phyloP scores from a whole-genome alignment of 2,888 invertebrate genomes.

The Ormyrus thymus region DNA sequence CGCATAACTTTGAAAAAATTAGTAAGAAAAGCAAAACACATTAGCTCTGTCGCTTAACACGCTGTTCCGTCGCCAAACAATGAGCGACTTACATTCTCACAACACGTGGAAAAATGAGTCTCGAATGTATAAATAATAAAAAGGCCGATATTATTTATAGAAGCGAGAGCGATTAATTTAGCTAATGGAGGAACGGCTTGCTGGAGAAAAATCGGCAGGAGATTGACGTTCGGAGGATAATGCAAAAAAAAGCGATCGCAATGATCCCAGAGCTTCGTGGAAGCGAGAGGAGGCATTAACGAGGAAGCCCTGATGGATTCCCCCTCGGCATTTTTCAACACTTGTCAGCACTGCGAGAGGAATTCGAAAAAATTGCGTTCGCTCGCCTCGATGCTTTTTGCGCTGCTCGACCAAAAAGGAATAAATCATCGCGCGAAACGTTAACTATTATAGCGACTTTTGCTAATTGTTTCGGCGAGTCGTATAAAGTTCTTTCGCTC shows the following conservation, averaged over 20 bases:
- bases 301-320: constrained; percentile 58
- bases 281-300: constrained; percentile 41
- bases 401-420: background rate
- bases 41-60: constrained; percentile 2
- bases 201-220: constrained; percentile 26
- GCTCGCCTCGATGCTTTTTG: background rate
- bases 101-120: constrained; percentile 8
- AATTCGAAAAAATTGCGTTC: constrained; percentile 19
- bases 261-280: constrained; percentile 34
- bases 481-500: too few relatives aligned
- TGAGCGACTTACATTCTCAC: background rate
- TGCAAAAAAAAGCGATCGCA: constrained; percentile 6
- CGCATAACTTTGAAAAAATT: background rate
- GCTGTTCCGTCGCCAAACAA: constrained; percentile 25
- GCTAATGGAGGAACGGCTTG: constrained; percentile 25
- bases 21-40: constrained; percentile 13
- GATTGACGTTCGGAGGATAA: constrained; percentile 24
- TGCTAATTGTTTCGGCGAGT: background rate
- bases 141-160: constrained; percentile 15
- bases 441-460: background rate
- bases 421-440: background rate
- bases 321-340: constrained; percentile 60
- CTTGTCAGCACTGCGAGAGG: constrained; percentile 33
- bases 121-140: background rate
- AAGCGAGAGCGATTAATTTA: constrained; percentile 27